Base-by-base conservation (phyloP, 2,888 invertebrate species). In the Cephus pygmeus region DNA sequence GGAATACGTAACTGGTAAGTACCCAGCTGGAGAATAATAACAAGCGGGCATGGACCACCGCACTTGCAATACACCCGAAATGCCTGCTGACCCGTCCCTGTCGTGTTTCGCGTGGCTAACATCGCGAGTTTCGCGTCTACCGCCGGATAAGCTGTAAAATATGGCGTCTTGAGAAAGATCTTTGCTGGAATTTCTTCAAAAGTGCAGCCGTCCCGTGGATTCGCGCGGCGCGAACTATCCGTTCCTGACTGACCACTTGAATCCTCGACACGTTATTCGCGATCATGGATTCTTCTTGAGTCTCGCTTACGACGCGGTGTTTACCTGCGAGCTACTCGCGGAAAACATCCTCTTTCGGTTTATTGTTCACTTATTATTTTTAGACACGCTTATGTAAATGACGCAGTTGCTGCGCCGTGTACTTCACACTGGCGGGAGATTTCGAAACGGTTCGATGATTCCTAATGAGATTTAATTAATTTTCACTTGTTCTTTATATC, bases 1-100 rank as follows among this genome's bases (percentile, higher is more conserved):
- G 95, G 96, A 96, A 96, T 96, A 96, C 96, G 96, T 96, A 97
- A 96, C 96, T 95, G 95, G 95, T 96, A 95, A 95, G 95, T 95
- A 95, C 95, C 94, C 93, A 93, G 93, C 93, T 92, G 93, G 93
- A 93, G 93, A 93, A 93, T 92, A 93, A 93, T 92, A 93, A 93
- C 93, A 93, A 92, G 91, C 92, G 91, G 92, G 92, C 93, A 92
- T 92, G 93, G 92, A 91, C 91, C 91, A 90, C 90, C 87, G 90
- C 84, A 79, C 82, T 83, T 81, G 83, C 82, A 81, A 77, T 81
- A 81, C 80, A 79, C 75, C 80, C 80, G 79, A 83, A 84, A 83
- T 83, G 81, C 81, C 83, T 75, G 69, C 80, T 79, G 79, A 80
- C 84, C 75, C 73, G 79, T 80, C 78, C 80, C 82, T 82, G 78